phyloP scores from a whole-genome alignment of 2,888 invertebrate species.

The Morpho helenor region DNA sequence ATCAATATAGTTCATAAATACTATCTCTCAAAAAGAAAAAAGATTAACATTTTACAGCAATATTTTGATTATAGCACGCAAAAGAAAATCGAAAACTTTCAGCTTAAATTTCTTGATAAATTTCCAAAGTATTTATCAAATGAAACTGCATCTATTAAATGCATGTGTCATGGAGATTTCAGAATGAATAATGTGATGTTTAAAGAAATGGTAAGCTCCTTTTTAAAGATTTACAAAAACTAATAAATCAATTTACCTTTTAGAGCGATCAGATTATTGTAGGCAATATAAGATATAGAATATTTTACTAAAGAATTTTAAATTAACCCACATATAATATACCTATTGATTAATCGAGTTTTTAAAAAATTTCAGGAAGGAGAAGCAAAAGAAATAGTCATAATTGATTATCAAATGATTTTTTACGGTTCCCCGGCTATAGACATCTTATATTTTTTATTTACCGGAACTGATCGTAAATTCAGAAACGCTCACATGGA shows the following conservation, averaged over 20 bases:
- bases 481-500: conserved; percentile 37
- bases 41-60: conserved; percentile 26
- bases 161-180: conserved; percentile 43
- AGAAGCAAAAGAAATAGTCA: conserved; percentile 34
- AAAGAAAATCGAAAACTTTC: conserved; percentile 28
- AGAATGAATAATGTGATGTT: conserved; percentile 39
- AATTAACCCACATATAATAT: too few species aligned
- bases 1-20: too few species aligned
- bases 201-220: too few species aligned
- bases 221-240: too few species aligned
- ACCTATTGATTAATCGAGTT: too few species aligned
- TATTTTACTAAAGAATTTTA: too few species aligned
- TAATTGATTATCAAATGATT: conserved; percentile 36
- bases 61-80: conserved; percentile 32
- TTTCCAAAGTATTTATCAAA: conserved; percentile 31
- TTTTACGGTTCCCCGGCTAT: conserved; percentile 31
- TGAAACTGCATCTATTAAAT: conserved; percentile 22
- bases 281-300: too few species aligned
- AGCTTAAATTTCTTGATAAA: conserved; percentile 20
- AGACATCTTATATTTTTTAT: conserved; percentile 36
- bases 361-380: conserved; percentile 34
- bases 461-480: conserved; percentile 26
- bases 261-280: too few species aligned
- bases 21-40: too few species aligned
- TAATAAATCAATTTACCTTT: too few species aligned